phyloP scores from a whole-genome alignment of 2,113 vertebrate species.

The Dicerorhinus sumatrensis region DNA sequence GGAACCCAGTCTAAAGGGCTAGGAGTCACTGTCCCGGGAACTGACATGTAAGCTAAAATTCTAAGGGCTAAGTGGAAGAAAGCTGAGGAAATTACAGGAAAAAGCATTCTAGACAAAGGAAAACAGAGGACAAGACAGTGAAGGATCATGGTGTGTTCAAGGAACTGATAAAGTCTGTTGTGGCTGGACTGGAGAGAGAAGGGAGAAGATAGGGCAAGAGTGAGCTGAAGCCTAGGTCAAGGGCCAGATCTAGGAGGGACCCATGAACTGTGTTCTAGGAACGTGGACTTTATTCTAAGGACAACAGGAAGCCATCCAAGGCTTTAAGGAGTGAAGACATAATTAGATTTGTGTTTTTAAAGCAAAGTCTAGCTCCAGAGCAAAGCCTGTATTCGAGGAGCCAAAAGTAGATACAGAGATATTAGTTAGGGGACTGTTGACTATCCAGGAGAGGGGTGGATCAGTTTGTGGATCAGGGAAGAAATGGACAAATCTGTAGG shows the following conservation, averaged over 20 bases:
- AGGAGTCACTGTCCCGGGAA: not conserved
- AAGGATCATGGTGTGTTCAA: accelerated
- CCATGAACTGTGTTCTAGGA: accelerated
- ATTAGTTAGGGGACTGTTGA: not conserved
- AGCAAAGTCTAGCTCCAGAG: not conserved
- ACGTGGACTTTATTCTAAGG: not conserved
- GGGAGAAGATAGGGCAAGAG: accelerated
- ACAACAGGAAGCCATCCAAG: not conserved
- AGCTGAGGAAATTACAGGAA: not conserved
- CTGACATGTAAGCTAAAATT: not conserved
- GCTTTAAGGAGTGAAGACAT: not conserved
- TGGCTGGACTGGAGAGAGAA: not conserved
- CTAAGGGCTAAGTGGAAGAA: not conserved
- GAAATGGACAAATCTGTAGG: not conserved
- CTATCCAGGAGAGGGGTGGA: not conserved
- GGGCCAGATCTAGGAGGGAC: not conserved
- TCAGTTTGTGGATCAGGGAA: not conserved
- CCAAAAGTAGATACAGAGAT: not conserved
- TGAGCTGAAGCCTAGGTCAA: not conserved
- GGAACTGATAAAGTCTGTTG: too few species aligned
- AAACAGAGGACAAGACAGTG: not conserved
- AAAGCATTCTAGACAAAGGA: not conserved
- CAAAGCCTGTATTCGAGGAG: not conserved
- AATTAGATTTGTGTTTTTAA: not conserved
- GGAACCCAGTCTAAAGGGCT: not conserved